Base-by-base conservation (phyloP, 1,140 invertebrate species). In the Aphaenogaster floridana region DNA sequence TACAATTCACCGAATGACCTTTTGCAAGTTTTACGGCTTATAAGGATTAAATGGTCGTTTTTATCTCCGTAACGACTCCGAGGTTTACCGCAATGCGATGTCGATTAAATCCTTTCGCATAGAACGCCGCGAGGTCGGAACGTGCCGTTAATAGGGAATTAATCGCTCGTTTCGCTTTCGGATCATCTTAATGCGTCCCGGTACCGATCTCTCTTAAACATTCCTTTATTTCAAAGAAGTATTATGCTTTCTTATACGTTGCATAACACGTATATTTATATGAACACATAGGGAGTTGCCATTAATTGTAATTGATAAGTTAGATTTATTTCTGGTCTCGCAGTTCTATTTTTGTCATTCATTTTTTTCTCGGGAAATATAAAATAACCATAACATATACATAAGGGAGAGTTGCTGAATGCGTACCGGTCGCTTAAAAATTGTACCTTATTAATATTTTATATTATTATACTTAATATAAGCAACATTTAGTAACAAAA, bases 11-110 rank as follows among this genome's bases (percentile, higher is more conserved):
- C 52, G 68, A 83, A 61, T 74, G 54, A 71, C 68, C 17, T 74
- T 83, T 83, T 66, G 66, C 54, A 42, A 9, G 42, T 71, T 83
- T 83, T 83, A 83, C 54, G 68, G 80, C 54, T 83, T 83, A 83
- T 59, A 21, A 72, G 68, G 80, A 72, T 83, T 83, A 83, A 74
- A 74, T 28, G 54, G 52, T 39, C 52, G 68, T 83, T 83, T 83
- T 83, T 81, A 59, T 61, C 68, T 59, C 11, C 9, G 1, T 39
- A 83, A 83, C 52, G 42, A 83, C 42, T 59, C 28, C 17, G 54
- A 45, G 42, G 36, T 34, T 69, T 81, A 57, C 54, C 42, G 54
- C 69, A 74, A 84, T 42, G 54, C 42, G 54, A 54, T 50, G 69
- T 84, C 80, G 57, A 84, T 84, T 84, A 84, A 84, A 63, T 74